These are phyloP conservation scores for Hydropotes inermis DNA, from an alignment of 2,113 vertebrate genomes.

Conservation along the genomic window DNA sequence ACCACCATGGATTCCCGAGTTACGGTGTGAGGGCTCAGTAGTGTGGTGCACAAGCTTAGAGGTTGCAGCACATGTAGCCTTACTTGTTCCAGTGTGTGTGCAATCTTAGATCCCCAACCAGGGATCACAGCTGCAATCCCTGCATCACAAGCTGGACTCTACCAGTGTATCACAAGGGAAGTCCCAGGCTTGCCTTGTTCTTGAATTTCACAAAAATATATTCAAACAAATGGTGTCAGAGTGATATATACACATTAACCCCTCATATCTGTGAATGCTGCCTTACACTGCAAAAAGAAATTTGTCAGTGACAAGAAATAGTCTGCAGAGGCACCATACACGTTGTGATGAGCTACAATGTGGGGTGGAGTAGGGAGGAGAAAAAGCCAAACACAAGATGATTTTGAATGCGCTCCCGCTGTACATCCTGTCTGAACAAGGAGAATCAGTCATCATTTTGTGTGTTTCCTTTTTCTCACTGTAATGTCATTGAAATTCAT, in stretches of 20 bases:
- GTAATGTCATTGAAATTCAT: not conserved
- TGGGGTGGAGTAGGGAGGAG: not conserved
- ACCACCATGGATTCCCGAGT: not conserved
- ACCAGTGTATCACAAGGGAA: not conserved
- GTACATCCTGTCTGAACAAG: conserved; percentile 3
- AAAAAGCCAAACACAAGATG: not conserved
- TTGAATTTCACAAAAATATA: not conserved
- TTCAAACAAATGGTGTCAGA: not conserved
- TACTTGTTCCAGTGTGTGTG: not conserved
- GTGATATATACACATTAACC: not conserved
- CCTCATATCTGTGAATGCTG: too few species aligned
- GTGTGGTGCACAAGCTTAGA: not conserved
- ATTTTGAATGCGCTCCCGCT: not conserved
- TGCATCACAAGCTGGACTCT: not conserved
- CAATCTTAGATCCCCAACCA: not conserved
- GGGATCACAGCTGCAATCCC: not conserved
- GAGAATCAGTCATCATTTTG: conserved; percentile 32
- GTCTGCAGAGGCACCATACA: not conserved
- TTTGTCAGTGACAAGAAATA: conserved; percentile 45
- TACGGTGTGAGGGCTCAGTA: not conserved
- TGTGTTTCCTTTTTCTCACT: not conserved
- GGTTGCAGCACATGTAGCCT: not conserved
- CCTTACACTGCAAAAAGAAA: not conserved
- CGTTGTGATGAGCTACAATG: conserved; percentile 9
- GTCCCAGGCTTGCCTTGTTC: not conserved